phyloP scores from a whole-genome alignment of 2,113 vertebrate genomes.

The Nettapus auritus region DNA sequence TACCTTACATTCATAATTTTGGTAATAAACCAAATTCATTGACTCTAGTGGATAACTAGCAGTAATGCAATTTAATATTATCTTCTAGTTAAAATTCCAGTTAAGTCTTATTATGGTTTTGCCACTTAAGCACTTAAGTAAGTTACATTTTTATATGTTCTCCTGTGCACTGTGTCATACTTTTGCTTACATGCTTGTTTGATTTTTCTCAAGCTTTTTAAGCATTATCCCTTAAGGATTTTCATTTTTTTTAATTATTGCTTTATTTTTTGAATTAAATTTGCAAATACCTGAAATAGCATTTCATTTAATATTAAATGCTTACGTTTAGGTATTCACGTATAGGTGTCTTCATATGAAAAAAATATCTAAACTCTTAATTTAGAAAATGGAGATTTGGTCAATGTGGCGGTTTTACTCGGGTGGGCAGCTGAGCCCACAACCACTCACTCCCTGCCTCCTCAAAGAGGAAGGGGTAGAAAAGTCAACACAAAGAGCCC shows the following conservation, averaged over 20 bases:
- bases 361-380: neutral
- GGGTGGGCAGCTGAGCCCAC: too few relatives aligned
- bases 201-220: neutral
- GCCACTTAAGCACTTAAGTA: neutral
- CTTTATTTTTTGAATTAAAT: neutral
- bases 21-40: slow-evolving; percentile 12
- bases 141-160: neutral
- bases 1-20: slow-evolving; percentile 1
- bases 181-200: neutral
- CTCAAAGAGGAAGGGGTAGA: too few relatives aligned
- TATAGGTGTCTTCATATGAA: neutral
- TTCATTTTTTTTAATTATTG: neutral
- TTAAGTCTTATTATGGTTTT: neutral
- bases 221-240: neutral
- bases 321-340: neutral
- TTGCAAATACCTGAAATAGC: neutral
- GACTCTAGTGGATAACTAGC: neutral
- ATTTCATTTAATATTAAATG: neutral
- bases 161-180: neutral
- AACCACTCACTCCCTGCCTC: too few relatives aligned
- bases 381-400: neutral
- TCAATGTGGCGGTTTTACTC: too few relatives aligned
- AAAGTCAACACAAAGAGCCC: too few relatives aligned
- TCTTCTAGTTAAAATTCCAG: slow-evolving; percentile 8
- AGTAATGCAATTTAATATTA: neutral